These are phyloP conservation scores for Ranitomeya imitator DNA, from an alignment of 2,113 vertebrate genomes.

Conservation along the genomic window DNA sequence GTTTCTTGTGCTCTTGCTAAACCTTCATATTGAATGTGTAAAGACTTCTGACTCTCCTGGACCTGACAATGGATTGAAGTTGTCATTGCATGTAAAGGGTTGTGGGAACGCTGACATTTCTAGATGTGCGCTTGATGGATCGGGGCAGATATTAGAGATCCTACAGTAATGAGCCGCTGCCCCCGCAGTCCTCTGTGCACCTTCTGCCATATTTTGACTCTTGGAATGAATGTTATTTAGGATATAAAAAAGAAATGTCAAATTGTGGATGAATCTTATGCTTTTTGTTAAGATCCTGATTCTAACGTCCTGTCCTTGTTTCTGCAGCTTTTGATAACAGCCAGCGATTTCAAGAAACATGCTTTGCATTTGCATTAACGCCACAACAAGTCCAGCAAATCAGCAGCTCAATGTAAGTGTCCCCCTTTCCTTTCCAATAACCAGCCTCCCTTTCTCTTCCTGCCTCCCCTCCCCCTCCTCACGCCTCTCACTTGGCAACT, in stretches of 20 bases:
- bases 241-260: background rate
- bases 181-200: background rate
- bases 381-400: conserved; percentile 98
- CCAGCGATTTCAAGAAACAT: conserved; percentile 98
- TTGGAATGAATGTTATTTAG: background rate
- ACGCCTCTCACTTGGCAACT: conserved; percentile 49
- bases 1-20: too few species aligned
- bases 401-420: conserved; percentile 96
- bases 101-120: too few species aligned
- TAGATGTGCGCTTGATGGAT: too few species aligned
- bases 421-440: background rate
- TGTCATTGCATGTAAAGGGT: too few species aligned
- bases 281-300: background rate
- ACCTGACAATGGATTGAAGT: too few species aligned
- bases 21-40: too few species aligned
- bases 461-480: conserved; percentile 24
- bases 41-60: too few species aligned
- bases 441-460: background rate
- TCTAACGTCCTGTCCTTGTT: conserved; percentile 58
- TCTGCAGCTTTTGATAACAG: conserved; percentile 92
- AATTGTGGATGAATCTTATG: background rate
- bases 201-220: background rate
- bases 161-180: background rate
- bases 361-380: conserved; percentile 96
- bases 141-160: background rate